Base-by-base conservation (phyloP, 2,113 vertebrate genomes). In the Maccullochella peelii region DNA sequence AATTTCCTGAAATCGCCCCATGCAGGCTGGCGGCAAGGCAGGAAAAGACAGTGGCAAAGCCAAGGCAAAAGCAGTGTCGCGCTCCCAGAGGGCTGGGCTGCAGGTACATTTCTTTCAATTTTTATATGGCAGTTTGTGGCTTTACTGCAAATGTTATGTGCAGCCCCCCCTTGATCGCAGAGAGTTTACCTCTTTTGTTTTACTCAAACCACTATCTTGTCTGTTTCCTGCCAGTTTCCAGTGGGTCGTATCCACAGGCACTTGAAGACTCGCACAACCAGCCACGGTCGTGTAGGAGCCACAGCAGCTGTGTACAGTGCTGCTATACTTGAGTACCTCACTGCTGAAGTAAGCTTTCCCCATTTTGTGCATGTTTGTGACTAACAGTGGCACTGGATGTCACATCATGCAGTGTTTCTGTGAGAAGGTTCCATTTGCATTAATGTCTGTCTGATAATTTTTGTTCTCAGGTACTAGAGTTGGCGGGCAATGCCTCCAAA, bases 31-130 rank as follows among this genome's bases (percentile, higher is more conserved):
- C 68, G 98, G 98, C 66, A 99, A 99, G 92, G 98, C 98, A 90
- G 98, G 98, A 89, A 99, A 99, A 91, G 98, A 99, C 96, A 99
- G 98, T 20, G 98, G 98, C 85, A 99, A 99, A 95, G 98, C 98
- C 84, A 99, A 99, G 94, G 98, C 98, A 0, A 99, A 99, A 91
- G 98, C 98, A 0, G 98, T 99, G 80, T 99, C 98, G 0, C 98
- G 98, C 90, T 99, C 98, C 3, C 98, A 99, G 94, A 96, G 98
- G 90, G 98, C 98, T 4, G 98, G 98, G 27, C 95, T 99, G 89
- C 98, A 99, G 97, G 98, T 99, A 95, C 86, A 65, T 6, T 2
- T 40, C 6, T 58, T 59, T 36, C 11, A 36, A 2, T 47, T 20
- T 59, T 44, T 14, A 6, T 33, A 5, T 69, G 36, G 2, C 36